Percentiles rank a stretch among this genome's conserved stretches.
Conservation (phyloP, 2,113 vertebrate species). For the Hypomesus transpacificus region DNA sequence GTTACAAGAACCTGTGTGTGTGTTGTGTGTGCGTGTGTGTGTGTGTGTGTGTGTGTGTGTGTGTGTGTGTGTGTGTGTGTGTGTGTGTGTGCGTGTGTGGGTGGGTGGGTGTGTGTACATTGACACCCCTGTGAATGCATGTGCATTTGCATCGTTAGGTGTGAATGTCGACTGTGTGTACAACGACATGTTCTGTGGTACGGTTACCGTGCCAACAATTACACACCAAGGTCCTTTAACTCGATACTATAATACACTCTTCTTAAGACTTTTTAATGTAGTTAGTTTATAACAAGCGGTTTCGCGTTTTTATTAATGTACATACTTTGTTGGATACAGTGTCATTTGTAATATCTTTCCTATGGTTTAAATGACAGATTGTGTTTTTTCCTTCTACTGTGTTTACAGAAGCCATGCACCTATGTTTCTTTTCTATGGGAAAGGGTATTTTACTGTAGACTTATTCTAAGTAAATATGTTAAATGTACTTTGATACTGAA, state of each 20-base stretch:
- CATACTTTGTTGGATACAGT: slow-evolving; percentile 40
- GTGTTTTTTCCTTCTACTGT: slow-evolving; percentile 16
- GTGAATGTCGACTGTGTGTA: slow-evolving; percentile 25
- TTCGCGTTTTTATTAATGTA: slow-evolving; percentile 43
- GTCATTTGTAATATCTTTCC: slow-evolving; percentile 14
- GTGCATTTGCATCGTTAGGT: slow-evolving; percentile 22
- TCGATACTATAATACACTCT: slow-evolving; percentile 26
- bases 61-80: slow-evolving; percentile 27
- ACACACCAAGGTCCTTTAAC: slow-evolving; percentile 10
- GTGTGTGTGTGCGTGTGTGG: slow-evolving; percentile 53
- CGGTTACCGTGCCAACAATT: slow-evolving; percentile 33
- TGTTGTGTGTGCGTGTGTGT: slow-evolving; percentile 25
- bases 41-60: slow-evolving; percentile 43
- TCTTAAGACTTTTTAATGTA: slow-evolving; percentile 35
- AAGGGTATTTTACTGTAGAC: slow-evolving; percentile 53
- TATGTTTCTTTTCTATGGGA: slow-evolving; percentile 59
- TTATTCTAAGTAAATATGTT: slow-evolving; percentile 51
- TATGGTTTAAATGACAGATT: slow-evolving; percentile 22
- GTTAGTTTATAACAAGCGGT: slow-evolving; percentile 22
- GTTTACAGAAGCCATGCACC: slow-evolving; percentile 52
- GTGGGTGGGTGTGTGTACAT: slow-evolving; percentile 30
- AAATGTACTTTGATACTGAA: slow-evolving; percentile 11
- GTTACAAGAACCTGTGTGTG: slow-evolving; percentile 16
- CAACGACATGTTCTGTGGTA: slow-evolving; percentile 38
- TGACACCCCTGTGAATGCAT: slow-evolving; percentile 26